Conservation (phyloP, 2,888 invertebrate genomes). For the Aphodius granarius region DNA sequence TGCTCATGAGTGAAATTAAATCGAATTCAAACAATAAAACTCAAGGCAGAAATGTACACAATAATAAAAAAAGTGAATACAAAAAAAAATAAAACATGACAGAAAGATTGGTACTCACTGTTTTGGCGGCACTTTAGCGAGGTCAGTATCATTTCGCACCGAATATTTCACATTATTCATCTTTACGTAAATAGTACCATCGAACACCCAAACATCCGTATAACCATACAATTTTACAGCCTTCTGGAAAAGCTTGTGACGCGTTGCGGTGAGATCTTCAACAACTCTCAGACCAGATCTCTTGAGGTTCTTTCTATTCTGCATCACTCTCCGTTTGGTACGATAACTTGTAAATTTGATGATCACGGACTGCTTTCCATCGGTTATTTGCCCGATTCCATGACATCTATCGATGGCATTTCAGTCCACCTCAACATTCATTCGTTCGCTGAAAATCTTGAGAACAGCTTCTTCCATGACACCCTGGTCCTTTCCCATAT, state of each 20-base stretch:
- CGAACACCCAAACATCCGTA: background rate
- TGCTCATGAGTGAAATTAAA: background rate
- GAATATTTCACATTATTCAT: background rate
- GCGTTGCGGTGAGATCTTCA: background rate
- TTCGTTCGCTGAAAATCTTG: background rate
- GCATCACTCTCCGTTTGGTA: background rate
- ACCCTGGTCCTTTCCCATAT: background rate
- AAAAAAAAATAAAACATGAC: background rate
- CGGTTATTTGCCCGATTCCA: background rate
- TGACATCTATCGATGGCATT: background rate
- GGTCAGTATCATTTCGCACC: background rate
- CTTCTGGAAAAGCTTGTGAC: background rate
- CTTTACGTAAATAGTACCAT: background rate
- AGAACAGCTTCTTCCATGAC: background rate
- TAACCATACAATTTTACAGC: background rate
- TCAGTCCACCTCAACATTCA: background rate
- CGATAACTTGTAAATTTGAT: background rate
- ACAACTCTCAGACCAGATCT: background rate
- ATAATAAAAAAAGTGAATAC: background rate
- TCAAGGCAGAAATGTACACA: background rate
- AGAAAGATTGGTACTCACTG: background rate
- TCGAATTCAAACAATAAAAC: background rate
- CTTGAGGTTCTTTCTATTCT: background rate
- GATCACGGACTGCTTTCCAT: background rate
- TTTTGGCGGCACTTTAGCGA: background rate